A percentile compares a stretch with the other conserved stretches of the same genome.
These are phyloP conservation scores for Rousettus madagascariensis DNA, from an alignment of 2,797 vertebrate species.

Conservation along the genomic window DNA sequence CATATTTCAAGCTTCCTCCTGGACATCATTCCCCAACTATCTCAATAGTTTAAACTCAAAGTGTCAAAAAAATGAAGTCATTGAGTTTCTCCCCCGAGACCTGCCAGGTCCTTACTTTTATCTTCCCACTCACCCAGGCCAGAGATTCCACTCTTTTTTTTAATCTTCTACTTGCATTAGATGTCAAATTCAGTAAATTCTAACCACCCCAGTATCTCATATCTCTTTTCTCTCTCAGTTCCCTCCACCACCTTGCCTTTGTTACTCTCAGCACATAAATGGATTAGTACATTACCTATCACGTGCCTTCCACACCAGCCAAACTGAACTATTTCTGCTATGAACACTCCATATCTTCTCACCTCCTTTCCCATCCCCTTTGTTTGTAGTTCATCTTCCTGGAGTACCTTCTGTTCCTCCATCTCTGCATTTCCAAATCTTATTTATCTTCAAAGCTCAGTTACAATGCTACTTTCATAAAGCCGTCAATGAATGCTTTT, in stretches of 20 bases:
- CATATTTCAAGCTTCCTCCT: not conserved
- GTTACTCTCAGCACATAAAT: not conserved
- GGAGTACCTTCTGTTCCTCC: not conserved
- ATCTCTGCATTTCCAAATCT: not conserved
- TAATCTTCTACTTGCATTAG: not conserved
- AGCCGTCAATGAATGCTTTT: not conserved
- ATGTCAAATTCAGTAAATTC: not conserved
- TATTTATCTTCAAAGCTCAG: not conserved
- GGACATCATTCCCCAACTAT: not conserved
- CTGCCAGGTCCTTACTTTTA: not conserved
- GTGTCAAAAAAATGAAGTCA: not conserved
- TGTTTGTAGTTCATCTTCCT: not conserved
- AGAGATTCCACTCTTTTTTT: not conserved
- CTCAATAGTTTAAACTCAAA: conserved; percentile 8
- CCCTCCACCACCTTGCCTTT: not conserved
- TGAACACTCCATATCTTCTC: not conserved
- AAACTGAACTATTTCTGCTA: not conserved
- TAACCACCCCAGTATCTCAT: not conserved
- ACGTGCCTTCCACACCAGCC: not conserved
- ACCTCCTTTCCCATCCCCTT: not conserved
- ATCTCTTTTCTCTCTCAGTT: not conserved
- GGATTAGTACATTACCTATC: not conserved
- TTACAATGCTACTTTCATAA: not conserved
- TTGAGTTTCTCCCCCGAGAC: not conserved
- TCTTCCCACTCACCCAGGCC: not conserved